A percentile compares a stretch with the other conserved stretches of the same genome.
phyloP scores from a whole-genome alignment of 2,113 vertebrate genomes.

The Phyllostomus hastatus region DNA sequence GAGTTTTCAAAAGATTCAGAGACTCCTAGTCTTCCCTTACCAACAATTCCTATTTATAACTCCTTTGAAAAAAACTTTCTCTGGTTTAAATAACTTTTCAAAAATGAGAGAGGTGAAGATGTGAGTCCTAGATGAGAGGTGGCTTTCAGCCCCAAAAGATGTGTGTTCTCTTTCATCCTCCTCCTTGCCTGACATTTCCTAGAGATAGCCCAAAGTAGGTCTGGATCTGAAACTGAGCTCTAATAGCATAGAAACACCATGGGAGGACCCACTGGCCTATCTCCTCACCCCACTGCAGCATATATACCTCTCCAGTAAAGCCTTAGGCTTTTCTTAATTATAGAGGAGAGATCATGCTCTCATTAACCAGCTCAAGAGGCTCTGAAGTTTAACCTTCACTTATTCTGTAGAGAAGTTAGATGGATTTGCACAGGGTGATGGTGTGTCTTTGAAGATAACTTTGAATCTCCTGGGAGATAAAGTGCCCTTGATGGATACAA shows the following conservation, averaged over 20 bases:
- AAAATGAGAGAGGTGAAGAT: neutral
- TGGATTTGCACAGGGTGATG: neutral
- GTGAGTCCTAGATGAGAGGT: neutral
- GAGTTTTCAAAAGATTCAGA: neutral
- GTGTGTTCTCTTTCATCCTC: neutral
- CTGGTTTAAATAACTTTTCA: neutral
- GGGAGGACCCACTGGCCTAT: neutral
- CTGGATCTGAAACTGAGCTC: neutral
- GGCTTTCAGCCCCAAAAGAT: neutral
- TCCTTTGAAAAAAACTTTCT: neutral
- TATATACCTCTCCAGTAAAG: neutral
- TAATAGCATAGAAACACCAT: neutral
- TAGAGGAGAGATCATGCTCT: neutral
- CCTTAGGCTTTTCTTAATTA: constrained; percentile 30
- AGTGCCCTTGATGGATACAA: neutral
- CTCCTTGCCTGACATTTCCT: neutral
- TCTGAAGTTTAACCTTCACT: neutral
- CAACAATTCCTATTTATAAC: neutral
- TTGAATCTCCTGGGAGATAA: neutral
- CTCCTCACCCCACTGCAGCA: neutral
- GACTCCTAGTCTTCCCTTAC: neutral
- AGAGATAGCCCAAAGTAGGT: neutral
- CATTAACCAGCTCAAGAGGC: neutral
- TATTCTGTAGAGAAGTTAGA: neutral
- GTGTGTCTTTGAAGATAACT: neutral